Conservation (phyloP, 2,888 invertebrate species). For the Blastobasis lacticolella region DNA sequence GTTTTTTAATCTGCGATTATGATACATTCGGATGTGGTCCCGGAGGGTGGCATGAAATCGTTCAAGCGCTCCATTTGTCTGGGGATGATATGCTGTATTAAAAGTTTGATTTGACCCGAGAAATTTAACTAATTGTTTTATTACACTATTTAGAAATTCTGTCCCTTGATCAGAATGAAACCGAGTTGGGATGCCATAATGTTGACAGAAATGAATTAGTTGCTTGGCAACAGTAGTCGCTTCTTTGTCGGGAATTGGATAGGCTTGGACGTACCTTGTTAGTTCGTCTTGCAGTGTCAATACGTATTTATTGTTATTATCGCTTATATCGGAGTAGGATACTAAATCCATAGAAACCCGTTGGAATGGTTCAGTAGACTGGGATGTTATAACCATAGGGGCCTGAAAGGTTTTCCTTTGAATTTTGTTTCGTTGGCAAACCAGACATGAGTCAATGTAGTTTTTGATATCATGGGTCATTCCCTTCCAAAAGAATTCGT, state of each 20-base stretch:
- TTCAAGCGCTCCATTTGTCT: slow-evolving; percentile 27
- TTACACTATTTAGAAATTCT: slow-evolving; percentile 24
- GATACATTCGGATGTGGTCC: slow-evolving; percentile 28
- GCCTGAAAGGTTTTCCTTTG: slow-evolving; percentile 26
- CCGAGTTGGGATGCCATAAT: slow-evolving; percentile 27
- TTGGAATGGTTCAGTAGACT: slow-evolving; percentile 28
- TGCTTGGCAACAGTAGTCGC: slow-evolving; percentile 24
- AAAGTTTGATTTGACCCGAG: slow-evolving; percentile 24
- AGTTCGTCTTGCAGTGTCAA: slow-evolving; percentile 28
- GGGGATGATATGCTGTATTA: slow-evolving; percentile 29
- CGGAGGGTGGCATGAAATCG: slow-evolving; percentile 27
- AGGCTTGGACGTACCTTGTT: slow-evolving; percentile 28
- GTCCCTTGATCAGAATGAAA: slow-evolving; percentile 32
- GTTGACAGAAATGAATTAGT: slow-evolving; percentile 27
- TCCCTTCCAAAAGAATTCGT: slow-evolving; percentile 27
- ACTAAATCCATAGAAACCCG: slow-evolving; percentile 28
- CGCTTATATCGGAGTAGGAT: slow-evolving; percentile 27
- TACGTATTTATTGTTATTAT: slow-evolving; percentile 24
- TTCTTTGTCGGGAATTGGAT: slow-evolving; percentile 30
- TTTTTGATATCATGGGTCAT: slow-evolving; percentile 26
- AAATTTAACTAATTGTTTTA: slow-evolving; percentile 29
- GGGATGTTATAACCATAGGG: slow-evolving; percentile 29
- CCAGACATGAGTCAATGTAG: slow-evolving; percentile 20
- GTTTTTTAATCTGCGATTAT: slow-evolving; percentile 16
- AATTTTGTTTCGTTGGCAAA: slow-evolving; percentile 26